These are phyloP conservation scores for Hemithea aestivaria DNA, from an alignment of 2,888 invertebrate species.

Conservation along the genomic window DNA sequence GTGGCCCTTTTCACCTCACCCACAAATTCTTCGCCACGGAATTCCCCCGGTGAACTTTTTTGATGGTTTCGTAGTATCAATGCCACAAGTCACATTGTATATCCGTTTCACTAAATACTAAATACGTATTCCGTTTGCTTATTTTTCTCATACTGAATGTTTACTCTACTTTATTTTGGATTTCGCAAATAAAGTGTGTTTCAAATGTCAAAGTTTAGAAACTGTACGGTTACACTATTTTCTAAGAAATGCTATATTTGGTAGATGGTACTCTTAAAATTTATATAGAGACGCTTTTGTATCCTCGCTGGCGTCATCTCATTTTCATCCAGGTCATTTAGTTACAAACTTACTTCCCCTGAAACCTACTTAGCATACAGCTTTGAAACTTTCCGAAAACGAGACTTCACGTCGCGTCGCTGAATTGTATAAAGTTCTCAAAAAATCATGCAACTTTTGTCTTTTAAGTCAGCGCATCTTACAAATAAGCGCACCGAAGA, in stretches of 20 bases:
- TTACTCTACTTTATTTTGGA: slow-evolving; percentile 5
- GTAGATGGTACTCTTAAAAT: background rate
- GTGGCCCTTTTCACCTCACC: slow-evolving; percentile 50
- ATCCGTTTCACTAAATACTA: slow-evolving; percentile 10
- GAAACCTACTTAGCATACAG: slow-evolving; percentile 31
- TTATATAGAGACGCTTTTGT: slow-evolving; percentile 2
- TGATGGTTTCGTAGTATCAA: slow-evolving; percentile 31
- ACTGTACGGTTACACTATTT: too few species aligned
- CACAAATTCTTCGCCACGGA: slow-evolving; percentile 60
- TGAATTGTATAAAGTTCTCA: slow-evolving; percentile 49
- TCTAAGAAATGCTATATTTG: too few species aligned
- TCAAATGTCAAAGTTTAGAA: background rate
- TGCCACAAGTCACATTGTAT: background rate
- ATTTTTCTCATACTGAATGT: slow-evolving; percentile 12
- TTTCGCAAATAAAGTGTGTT: slow-evolving; percentile 4
- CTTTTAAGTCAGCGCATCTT: slow-evolving; percentile 42
- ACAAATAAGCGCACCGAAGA: slow-evolving; percentile 38
- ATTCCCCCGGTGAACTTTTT: slow-evolving; percentile 65
- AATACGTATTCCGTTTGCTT: slow-evolving; percentile 13
- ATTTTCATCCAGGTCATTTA: slow-evolving; percentile 57
- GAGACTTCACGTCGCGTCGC: slow-evolving; percentile 40
- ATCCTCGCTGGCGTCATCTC: slow-evolving; percentile 38
- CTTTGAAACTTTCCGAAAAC: slow-evolving; percentile 34
- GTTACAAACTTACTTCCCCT: slow-evolving; percentile 57
- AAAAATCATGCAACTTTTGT: slow-evolving; percentile 56